Evolutionary conservation across 2,113 vertebrate species (phyloP).

Genomic region (Nyctereutes procyonoides): DNA sequence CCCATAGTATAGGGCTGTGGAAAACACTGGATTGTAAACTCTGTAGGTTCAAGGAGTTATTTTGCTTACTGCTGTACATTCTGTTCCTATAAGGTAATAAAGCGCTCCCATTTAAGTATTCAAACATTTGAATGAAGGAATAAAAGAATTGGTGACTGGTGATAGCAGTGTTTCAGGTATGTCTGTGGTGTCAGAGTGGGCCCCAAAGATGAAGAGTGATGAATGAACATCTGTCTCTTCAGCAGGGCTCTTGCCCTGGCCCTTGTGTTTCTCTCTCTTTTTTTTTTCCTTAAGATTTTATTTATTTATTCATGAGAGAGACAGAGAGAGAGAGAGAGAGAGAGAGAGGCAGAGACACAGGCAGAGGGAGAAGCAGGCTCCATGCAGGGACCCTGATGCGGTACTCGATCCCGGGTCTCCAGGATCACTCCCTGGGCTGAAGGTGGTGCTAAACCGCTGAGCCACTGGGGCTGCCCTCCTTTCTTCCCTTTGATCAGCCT

Average conservation of each 20-base stretch:
- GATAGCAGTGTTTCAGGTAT: background rate
- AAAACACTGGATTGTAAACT: constrained; percentile 73
- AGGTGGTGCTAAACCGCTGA: no score
- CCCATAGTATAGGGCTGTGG: constrained; percentile 76
- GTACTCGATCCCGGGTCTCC: no score
- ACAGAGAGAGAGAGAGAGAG: no score
- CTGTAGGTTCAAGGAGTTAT: background rate
- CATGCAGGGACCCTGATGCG: no score
- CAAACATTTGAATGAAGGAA: background rate
- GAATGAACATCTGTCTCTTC: background rate
- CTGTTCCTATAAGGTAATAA: constrained; percentile 77
- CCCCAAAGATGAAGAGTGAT: background rate
- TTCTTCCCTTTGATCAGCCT: background rate
- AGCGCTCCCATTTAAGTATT: background rate
- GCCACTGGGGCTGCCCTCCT: no score
- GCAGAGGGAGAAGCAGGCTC: no score
- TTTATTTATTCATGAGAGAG: no score
- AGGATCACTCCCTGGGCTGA: no score
- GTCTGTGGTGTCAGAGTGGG: background rate
- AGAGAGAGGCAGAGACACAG: no score
- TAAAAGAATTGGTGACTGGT: background rate
- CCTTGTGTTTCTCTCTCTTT: background rate
- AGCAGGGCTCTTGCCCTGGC: background rate
- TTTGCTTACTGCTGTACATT: constrained; percentile 30
- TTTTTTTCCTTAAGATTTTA: no score